Evolutionary conservation across 2,888 invertebrate species (phyloP), one percentile per base, ranked within the genome.

Genomic region (Marronus borbonicus): DNA sequence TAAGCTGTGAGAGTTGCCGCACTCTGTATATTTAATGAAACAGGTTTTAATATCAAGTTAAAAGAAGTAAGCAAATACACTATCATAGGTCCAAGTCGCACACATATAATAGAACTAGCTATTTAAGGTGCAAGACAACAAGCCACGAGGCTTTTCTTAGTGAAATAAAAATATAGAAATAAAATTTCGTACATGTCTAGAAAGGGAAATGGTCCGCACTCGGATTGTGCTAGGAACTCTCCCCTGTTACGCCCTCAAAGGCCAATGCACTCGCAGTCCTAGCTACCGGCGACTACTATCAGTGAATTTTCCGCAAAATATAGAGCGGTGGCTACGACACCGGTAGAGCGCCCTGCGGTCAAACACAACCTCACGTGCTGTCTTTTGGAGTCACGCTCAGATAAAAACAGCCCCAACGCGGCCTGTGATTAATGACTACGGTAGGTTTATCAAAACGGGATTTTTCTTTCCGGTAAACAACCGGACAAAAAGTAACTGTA

Each of bases 371-470:
- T 84, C 86, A 86, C 83, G 85, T 84, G 85, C 86, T 86, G 85
- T 86, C 87, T 86, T 87, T 87, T 86, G 86, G 86, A 84, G 87
- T 87, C 87, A 87, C 86, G 87, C 86, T 84, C 86, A 86, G 87
- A 86, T 87, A 87, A 87, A 87, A 86, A 74, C 20, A 55, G 36
- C 52, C 70, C 55, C 55, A 17, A n/a, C 28, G 36, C 20, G 68
- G 39, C 86, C 84, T 80, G 86, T 87, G 87, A 87, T 88, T 87
- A 88, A 88, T 88, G 86, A 84, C 84, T 83, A 69, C 68, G 55
- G 83, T 81, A 83, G 84, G 87, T 87, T 86, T 86, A 87, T 87
- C 86, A 87, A 86, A 87, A 87, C 85, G 86, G 85, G 86, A 85
- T 87, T 87, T 86, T 86, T 85, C 85, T 74, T 74, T 84, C 81